Conservation (phyloP, 2,797 vertebrate genomes). For the Spea hammondii region DNA sequence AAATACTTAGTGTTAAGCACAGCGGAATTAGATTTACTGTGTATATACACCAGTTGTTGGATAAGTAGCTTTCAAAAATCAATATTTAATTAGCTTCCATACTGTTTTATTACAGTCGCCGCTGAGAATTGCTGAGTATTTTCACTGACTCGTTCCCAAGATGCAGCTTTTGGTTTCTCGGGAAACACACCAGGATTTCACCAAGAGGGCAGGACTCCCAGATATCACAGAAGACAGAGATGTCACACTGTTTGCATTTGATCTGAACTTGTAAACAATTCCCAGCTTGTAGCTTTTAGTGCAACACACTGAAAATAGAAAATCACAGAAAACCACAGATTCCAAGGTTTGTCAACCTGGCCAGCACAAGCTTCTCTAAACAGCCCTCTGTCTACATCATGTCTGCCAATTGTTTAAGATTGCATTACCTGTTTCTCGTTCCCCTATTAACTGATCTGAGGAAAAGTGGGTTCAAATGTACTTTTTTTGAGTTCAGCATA, state of each 20-base stretch:
- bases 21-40: constrained; percentile 53
- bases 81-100: constrained; percentile 53
- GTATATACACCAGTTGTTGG: constrained; percentile 53
- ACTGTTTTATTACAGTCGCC: constrained; percentile 52
- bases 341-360: constrained; percentile 3
- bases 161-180: constrained; percentile 42
- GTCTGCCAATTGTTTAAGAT: background rate
- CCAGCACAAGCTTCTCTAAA: background rate
- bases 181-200: constrained; percentile 46
- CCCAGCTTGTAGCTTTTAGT: constrained; percentile 42
- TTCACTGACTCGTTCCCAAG: constrained; percentile 41
- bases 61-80: constrained; percentile 54
- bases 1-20: constrained; percentile 54
- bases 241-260: constrained; percentile 50
- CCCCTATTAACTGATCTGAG: background rate
- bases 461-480: background rate
- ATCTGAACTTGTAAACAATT: constrained; percentile 50
- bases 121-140: constrained; percentile 44
- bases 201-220: constrained; percentile 29
- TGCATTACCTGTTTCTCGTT: background rate
- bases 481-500: background rate
- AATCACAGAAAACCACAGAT: constrained; percentile 10
- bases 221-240: constrained; percentile 43
- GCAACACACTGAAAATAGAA: constrained; percentile 36
- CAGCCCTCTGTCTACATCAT: background rate